Base-by-base conservation (phyloP, 2,113 vertebrate species). In the Typhlomys cinereus region DNA sequence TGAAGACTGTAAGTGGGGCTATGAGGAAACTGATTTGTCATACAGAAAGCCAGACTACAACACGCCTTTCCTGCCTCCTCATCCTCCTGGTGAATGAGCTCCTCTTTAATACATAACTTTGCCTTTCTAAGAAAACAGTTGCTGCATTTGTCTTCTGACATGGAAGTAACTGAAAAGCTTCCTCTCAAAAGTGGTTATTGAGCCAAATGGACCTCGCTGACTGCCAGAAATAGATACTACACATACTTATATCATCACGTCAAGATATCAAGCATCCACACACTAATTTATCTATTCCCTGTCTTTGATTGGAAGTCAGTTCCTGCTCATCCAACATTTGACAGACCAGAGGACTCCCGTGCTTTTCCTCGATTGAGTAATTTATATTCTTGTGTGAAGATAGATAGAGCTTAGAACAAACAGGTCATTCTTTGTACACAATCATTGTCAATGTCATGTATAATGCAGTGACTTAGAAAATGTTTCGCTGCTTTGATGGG, bases 301-400 rank as follows among this genome's bases (percentile, higher is more conserved):
- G 61, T 57, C 39, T 92, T 90, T 90, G 46, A 73, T 75, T 92
- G 79, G 39, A 80, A 90, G 39, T 86, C 85, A 95, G 7, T 88
- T 90, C 27, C 25, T 85, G 21, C 57, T 57, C 17, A 1, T 73
- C 52, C 52, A 29, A 75, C 57, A 74, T 81, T 64, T 13, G 7
- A 73, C 10, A 83, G 73, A 41, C 41, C n/a, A 64, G 20, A 71
- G 27, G 25, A 12, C 67, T 62, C 50, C 39, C 91, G 29, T 44
- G 39, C 27, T 82, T 76, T 21, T 52, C 57, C 4, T 13, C 18
- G 57, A 59, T 10, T 88, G 31, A 82, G 23, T 50, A 39, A 14
- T 74, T 94, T 89, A 46, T 64, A n/a, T 25, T 7, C 1, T 27
- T 52, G 20, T 52, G 41, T 61, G 29, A 62, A 66, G 36, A 89